Base-by-base conservation (phyloP, 2,113 vertebrate genomes). In the Acanthochromis polyacanthus region DNA sequence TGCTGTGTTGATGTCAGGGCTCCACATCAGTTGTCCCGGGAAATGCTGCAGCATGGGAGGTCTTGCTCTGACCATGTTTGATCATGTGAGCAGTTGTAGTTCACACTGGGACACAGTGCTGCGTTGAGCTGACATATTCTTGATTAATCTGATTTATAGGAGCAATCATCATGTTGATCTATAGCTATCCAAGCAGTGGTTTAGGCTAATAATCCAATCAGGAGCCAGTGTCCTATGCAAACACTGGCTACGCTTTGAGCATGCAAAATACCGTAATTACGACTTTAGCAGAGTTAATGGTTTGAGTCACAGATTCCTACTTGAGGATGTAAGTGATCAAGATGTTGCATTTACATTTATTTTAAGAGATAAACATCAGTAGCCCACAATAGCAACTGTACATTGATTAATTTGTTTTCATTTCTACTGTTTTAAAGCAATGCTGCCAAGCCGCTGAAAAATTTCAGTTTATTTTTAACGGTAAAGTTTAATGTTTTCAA, bases 121-220 rank as follows among this genome's bases (percentile, higher is more conserved):
- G 84, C 59, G 80, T 1, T 36, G 57, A 80, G 55, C 70, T 55
- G 75, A 71, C 61, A 65, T 66, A 64, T 65, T 78, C 70, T 79
- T 80, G 77, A 90, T 89, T 85, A 80, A 82, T 85, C 63, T 83
- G 86, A 92, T 91, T 90, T 85, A 89, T 88, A 30, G 86, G 40
- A 46, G 81, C 40, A 89, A 92, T 92, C 69, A 84, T 79, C 23
- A 19, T 80, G 80, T 86, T 90, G 87, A 75, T 76, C 55, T 78
- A 71, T 68, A 55, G 53, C 82, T 88, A 62, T 85, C 71, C 66
- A 82, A 82, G 75, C 56, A 38, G 74, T 55, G 48, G 20, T 62
- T 62, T 51, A 28, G 57, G 61, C 68, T 81, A 87, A 81, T 87
- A 80, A 78, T 86, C 55, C 82, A 88, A 91, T 88, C 65, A 81